Evolutionary conservation across 2,797 vertebrate species (phyloP).

Genomic region (Hirundo rustica): DNA sequence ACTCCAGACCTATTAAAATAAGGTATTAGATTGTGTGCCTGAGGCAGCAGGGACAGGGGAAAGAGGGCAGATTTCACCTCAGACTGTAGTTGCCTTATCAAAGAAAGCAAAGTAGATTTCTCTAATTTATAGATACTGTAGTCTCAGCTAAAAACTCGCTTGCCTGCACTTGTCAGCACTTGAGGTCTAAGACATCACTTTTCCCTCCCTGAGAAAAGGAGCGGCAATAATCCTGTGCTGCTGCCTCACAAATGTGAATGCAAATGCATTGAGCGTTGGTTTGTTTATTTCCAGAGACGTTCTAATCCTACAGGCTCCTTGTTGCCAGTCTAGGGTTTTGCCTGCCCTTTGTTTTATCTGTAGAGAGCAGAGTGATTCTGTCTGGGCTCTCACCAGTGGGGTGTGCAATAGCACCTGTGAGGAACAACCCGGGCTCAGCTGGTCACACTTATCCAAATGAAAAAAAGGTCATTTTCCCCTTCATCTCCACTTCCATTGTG

Average conservation of each 20-base stretch:
- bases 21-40: not conserved
- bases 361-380: not conserved
- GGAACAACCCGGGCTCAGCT: not conserved
- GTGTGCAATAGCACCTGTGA: not conserved
- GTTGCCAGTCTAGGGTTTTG: not conserved
- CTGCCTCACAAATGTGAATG: not conserved
- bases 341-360: not conserved
- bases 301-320: not conserved
- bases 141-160: not conserved
- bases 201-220: not conserved
- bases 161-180: not conserved
- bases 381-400: not conserved
- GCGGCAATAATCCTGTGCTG: not conserved
- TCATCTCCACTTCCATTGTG: fast-evolving
- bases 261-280: not conserved
- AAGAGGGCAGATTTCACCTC: not conserved
- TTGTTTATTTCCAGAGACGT: not conserved
- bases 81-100: not conserved
- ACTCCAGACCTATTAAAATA: not conserved
- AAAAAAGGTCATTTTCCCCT: not conserved
- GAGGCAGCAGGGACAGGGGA: not conserved
- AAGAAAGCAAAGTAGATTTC: not conserved
- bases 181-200: not conserved
- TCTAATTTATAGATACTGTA: not conserved
- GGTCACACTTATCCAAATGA: not conserved